Percentiles rank a stretch among this genome's conserved stretches.
Conservation (phyloP, 2,888 invertebrate species). For the Nesidiocoris tenuis region DNA sequence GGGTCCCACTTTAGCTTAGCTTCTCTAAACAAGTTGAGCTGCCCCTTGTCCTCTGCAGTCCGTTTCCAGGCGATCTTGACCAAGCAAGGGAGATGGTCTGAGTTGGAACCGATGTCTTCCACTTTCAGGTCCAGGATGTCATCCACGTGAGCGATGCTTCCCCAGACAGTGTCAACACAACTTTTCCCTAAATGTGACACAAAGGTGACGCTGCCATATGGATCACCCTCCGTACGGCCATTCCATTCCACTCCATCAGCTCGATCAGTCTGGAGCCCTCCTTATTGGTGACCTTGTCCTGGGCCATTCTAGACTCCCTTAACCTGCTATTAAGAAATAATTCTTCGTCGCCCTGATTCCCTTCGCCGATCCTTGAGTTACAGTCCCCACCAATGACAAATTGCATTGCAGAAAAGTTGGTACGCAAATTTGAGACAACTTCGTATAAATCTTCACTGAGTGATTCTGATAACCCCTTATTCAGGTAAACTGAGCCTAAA, state of each 20-base stretch:
- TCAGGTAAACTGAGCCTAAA: constrained; percentile 16
- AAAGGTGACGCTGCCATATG: not conserved
- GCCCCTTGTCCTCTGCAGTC: no score
- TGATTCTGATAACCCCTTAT: constrained; percentile 3
- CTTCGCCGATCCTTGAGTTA: constrained; percentile 9
- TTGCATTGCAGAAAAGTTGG: not conserved
- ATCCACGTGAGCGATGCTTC: constrained; percentile 1
- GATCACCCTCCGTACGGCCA: constrained; percentile 10
- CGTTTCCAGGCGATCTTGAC: not conserved
- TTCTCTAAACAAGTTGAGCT: not conserved
- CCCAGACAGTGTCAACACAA: constrained; percentile 20
- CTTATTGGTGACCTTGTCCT: not conserved
- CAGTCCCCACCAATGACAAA: constrained; percentile 14
- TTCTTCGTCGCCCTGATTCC: constrained; percentile 11
- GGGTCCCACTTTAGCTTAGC: not conserved
- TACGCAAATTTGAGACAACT: not conserved
- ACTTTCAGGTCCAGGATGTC: not conserved
- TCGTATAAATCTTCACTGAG: not conserved
- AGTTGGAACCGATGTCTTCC: constrained; percentile 4
- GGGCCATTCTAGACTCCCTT: constrained; percentile 1
- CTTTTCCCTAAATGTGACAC: constrained; percentile 20
- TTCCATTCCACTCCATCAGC: constrained; percentile 14
- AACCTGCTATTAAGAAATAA: not conserved
- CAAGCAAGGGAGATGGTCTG: constrained; percentile 4
- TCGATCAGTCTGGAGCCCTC: constrained; percentile 11